These are phyloP conservation scores for Andrena camellia DNA, from an alignment of 2,888 invertebrate species.

Conservation along the genomic window DNA sequence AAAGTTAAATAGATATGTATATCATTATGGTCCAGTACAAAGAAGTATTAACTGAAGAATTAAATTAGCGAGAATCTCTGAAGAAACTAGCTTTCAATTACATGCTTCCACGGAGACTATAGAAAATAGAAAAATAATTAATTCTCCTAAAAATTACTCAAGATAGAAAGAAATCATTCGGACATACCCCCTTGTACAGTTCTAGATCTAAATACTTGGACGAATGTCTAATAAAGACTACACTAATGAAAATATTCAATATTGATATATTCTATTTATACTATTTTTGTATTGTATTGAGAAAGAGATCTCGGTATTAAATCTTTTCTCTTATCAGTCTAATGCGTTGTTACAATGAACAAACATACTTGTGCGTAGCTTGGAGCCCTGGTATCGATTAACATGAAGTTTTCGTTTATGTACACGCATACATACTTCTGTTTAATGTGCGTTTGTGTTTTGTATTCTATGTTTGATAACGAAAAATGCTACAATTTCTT, in stretches of 20 bases:
- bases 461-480: not conserved
- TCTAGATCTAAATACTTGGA: not conserved
- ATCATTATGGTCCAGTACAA: no score
- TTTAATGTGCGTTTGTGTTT: not conserved
- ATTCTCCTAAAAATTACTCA: no score
- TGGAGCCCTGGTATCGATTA: not conserved
- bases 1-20: not conserved
- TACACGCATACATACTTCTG: not conserved
- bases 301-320: not conserved
- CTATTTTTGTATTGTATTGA: not conserved
- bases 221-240: not conserved
- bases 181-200: no score
- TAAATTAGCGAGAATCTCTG: no score
- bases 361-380: not conserved
- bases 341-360: slow-evolving; percentile 1
- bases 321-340: slow-evolving; percentile 26
- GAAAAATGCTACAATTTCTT: not conserved
- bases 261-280: not conserved
- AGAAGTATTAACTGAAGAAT: no score
- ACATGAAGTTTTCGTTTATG: not conserved
- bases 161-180: no score
- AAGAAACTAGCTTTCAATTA: no score
- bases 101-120: no score
- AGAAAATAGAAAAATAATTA: no score
- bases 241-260: not conserved